These are phyloP conservation scores for Drosophila subobscura DNA, from an alignment of 1,140 invertebrate species.

Conservation along the genomic window DNA sequence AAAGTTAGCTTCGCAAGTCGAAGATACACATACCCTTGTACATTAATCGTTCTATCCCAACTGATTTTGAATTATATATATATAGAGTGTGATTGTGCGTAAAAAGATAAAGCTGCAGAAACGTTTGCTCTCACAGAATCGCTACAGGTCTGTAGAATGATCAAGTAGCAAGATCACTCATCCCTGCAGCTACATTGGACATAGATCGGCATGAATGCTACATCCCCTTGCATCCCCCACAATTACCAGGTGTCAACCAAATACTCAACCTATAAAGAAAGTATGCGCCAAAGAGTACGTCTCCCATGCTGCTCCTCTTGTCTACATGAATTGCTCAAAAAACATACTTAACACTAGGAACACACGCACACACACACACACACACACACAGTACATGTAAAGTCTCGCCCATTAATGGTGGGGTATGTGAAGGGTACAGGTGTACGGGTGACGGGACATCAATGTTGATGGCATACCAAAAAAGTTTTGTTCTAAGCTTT, in stretches of 20 bases:
- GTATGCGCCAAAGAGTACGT: slow-evolving; percentile 3
- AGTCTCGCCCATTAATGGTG: slow-evolving; percentile 17
- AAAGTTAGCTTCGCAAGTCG: too few species aligned
- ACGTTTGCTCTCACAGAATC: too few species aligned
- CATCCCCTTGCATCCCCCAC: background rate
- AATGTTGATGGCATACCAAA: slow-evolving; percentile 73
- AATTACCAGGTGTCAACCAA: slow-evolving; percentile 30
- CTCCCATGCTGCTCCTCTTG: slow-evolving; percentile 42
- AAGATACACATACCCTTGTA: too few species aligned
- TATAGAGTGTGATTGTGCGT: too few species aligned
- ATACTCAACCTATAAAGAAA: slow-evolving; percentile 15
- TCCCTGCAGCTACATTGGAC: too few species aligned
- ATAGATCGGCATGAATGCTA: too few species aligned
- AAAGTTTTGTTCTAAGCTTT: slow-evolving; percentile 80
- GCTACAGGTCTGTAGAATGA: too few species aligned
- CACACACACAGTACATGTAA: slow-evolving; percentile 7
- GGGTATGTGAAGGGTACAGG: background rate
- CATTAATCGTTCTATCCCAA: too few species aligned
- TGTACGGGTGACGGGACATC: slow-evolving; percentile 46
- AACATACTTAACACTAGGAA: slow-evolving; percentile 68
- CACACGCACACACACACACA: slow-evolving; percentile 21
- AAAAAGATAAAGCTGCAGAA: too few species aligned
- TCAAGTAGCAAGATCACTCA: too few species aligned
- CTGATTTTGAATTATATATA: too few species aligned
- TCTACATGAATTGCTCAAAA: slow-evolving; percentile 58